These are phyloP conservation scores for Gymnogyps californianus DNA, from an alignment of 2,113 vertebrate species.

Conservation along the genomic window DNA sequence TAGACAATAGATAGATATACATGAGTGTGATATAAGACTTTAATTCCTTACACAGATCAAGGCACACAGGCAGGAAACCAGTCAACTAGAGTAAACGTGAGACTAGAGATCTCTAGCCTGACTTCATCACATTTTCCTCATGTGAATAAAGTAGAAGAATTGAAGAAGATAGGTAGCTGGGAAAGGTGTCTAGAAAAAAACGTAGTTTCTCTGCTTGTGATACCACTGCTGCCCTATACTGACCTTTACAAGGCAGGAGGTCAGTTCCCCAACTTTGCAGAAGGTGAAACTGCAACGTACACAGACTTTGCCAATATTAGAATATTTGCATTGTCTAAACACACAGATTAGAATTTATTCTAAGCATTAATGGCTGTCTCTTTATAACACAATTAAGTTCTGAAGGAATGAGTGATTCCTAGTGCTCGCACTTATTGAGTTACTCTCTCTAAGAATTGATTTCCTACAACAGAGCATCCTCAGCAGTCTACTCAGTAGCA, in stretches of 20 bases:
- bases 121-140: background rate
- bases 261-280: background rate
- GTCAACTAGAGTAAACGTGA: background rate
- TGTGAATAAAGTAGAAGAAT: background rate
- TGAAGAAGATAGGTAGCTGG: background rate
- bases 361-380: background rate
- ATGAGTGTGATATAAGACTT: background rate
- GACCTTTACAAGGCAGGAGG: background rate
- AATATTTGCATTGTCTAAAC: background rate
- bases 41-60: background rate
- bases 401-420: background rate
- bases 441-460: background rate
- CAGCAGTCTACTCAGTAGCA: background rate
- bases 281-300: background rate
- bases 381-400: background rate
- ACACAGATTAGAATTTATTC: background rate
- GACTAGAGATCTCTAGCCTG: background rate
- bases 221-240: rapidly evolving
- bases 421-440: background rate
- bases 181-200: background rate
- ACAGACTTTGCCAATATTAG: background rate
- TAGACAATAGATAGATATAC: background rate
- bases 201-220: background rate
- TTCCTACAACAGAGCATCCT: background rate
- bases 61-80: background rate